Percentiles rank a stretch among this genome's conserved stretches.
phyloP scores from a whole-genome alignment of 1,140 invertebrate genomes.

The Phthorimaea operculella region DNA sequence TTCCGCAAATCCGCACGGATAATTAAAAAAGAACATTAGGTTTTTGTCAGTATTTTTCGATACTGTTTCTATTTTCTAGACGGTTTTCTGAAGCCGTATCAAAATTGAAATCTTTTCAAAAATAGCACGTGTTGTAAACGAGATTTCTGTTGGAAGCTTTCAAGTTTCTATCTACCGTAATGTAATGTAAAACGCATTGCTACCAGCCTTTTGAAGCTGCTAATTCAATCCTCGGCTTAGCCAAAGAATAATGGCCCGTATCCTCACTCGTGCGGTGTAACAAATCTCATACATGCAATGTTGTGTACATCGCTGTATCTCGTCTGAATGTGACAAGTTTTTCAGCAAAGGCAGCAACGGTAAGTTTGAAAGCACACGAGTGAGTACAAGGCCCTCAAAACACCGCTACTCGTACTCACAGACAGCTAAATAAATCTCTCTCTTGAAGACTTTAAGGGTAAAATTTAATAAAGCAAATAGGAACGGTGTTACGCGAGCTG shows the following conservation, averaged over 20 bases:
- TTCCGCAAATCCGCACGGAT: constrained; percentile 30
- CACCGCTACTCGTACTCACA: constrained; percentile 17
- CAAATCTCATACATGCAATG: neutral
- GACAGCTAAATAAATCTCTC: constrained; percentile 38
- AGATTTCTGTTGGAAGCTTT: neutral
- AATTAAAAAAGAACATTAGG: constrained; percentile 34
- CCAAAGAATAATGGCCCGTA: constrained; percentile 30
- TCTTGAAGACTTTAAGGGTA: constrained; percentile 31
- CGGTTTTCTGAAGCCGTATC: neutral
- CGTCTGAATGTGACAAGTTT: too few relatives aligned
- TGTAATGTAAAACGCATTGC: constrained; percentile 14
- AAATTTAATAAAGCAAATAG: constrained; percentile 49
- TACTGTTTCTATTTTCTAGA: constrained; percentile 3
- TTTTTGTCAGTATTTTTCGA: constrained; percentile 24
- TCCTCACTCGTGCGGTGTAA: constrained; percentile 2
- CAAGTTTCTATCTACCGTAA: neutral
- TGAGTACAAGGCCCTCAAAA: too few relatives aligned
- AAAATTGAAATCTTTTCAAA: neutral
- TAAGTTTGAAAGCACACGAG: too few relatives aligned
- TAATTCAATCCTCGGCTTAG: constrained; percentile 32
- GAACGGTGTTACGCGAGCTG: constrained; percentile 30
- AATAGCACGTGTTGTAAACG: too few relatives aligned
- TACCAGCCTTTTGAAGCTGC: constrained; percentile 15
- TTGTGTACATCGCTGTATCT: too few relatives aligned
- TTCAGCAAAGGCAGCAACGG: too few relatives aligned